phyloP scores from a whole-genome alignment of 1,140 invertebrate species.

The Pygmarrhopalites habei region DNA sequence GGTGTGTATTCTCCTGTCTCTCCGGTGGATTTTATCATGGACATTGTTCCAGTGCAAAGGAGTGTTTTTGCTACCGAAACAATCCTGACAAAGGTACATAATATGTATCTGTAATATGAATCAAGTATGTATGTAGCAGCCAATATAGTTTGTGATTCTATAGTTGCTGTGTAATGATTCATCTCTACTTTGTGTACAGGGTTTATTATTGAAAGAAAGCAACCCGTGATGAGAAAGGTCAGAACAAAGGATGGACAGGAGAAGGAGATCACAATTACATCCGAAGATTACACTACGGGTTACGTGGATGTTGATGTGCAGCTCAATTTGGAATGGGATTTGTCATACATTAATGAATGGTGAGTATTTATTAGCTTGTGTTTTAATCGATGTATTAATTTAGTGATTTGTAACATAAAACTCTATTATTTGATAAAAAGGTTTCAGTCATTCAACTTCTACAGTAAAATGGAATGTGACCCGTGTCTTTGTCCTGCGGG shows the following conservation, averaged over 20 bases:
- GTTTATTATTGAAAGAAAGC: neutral
- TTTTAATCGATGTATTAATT: too few relatives aligned
- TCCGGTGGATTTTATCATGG: conserved; percentile 13
- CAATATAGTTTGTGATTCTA: too few relatives aligned
- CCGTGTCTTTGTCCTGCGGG: conserved; percentile 7
- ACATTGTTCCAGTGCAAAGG: neutral
- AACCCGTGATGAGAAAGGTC: neutral
- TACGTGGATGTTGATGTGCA: conserved; percentile 12
- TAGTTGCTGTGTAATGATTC: too few relatives aligned
- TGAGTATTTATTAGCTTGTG: too few relatives aligned
- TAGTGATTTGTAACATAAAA: too few relatives aligned
- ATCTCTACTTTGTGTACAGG: neutral
- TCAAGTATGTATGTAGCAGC: too few relatives aligned
- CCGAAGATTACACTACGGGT: conserved; percentile 1
- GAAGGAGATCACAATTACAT: conserved; percentile 1
- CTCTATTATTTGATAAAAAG: too few relatives aligned
- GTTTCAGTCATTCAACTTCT: conserved; percentile 10
- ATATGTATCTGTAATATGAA: neutral
- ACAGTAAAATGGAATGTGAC: conserved; percentile 8
- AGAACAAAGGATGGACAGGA: neutral
- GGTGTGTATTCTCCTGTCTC: conserved; percentile 3
- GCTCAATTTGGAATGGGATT: conserved; percentile 1
- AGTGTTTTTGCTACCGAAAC: conserved; percentile 2
- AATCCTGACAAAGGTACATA: conserved; percentile 7
- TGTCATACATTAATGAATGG: conserved; percentile 2